These are phyloP conservation scores for Nezara viridula DNA, from an alignment of 2,888 invertebrate species.

Conservation along the genomic window DNA sequence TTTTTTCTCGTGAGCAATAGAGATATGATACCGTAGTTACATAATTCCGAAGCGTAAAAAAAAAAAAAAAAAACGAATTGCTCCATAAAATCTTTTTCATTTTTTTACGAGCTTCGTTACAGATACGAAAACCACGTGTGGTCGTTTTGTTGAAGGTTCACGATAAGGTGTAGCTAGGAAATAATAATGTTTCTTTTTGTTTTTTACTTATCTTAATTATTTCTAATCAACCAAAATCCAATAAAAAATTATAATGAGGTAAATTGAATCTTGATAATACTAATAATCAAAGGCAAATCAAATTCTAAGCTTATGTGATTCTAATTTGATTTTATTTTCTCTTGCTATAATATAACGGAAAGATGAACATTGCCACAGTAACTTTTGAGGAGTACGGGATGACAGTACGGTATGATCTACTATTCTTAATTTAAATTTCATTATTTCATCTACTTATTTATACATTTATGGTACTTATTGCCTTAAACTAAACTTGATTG, in stretches of 20 bases:
- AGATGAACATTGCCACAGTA: too few species aligned
- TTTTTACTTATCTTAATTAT: neutral
- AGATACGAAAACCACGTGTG: neutral
- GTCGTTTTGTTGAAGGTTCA: neutral
- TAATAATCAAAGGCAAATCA: neutral
- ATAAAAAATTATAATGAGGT: neutral
- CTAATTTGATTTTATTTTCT: neutral
- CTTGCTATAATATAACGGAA: too few species aligned
- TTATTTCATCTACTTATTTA: too few species aligned
- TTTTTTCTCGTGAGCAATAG: neutral
- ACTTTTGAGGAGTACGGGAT: too few species aligned
- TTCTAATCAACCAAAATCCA: neutral
- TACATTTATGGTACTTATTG: too few species aligned
- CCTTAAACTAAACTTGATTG: too few species aligned
- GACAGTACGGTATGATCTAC: too few species aligned
- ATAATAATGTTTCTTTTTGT: neutral
- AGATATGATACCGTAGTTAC: neutral
- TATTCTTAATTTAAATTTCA: too few species aligned
- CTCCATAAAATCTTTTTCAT: neutral
- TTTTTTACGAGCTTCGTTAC: neutral
- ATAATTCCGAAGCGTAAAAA: constrained; percentile 10
- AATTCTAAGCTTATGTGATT: neutral
- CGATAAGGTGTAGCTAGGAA: neutral
- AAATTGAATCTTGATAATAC: neutral
- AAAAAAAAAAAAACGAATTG: neutral